These are phyloP conservation scores for Paratrypauchen microcephalus DNA, from an alignment of 2,797 vertebrate species.

Conservation along the genomic window DNA sequence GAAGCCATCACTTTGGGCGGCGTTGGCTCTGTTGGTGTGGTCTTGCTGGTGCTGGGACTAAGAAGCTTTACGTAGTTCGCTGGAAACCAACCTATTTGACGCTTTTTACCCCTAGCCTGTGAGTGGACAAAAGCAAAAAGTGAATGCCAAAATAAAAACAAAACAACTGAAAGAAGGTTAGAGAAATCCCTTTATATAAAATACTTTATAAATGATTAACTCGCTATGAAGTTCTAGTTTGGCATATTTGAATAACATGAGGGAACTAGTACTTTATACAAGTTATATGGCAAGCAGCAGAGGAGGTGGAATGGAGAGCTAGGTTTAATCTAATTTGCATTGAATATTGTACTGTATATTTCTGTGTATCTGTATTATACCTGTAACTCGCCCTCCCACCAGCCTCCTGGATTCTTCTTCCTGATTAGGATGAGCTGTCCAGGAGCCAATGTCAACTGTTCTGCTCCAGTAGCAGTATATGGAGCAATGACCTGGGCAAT, in stretches of 20 bases:
- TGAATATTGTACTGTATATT: background rate
- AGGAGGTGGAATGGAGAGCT: background rate
- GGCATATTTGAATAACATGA: background rate
- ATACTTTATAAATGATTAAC: background rate
- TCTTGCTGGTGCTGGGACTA: constrained; percentile 96
- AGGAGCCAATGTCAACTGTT: constrained; percentile 94
- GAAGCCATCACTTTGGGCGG: constrained; percentile 81
- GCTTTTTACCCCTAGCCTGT: constrained; percentile 95
- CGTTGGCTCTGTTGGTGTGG: constrained; percentile 89
- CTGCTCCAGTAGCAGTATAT: constrained; percentile 91
- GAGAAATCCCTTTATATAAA: background rate
- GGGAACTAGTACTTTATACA: too few relatives aligned
- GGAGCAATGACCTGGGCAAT: constrained; percentile 97
- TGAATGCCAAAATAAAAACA: background rate
- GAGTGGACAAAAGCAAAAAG: constrained; percentile 9
- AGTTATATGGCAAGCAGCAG: too few relatives aligned
- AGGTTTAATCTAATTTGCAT: background rate
- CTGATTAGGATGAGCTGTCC: constrained; percentile 97
- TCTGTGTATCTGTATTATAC: constrained; percentile 57
- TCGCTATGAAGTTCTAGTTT: background rate
- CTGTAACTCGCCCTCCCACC: constrained; percentile 99
- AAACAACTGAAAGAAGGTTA: background rate
- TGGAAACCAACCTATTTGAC: constrained; percentile 98
- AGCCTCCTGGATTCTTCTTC: constrained; percentile 98
- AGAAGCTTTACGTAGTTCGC: constrained; percentile 98